phyloP scores from a whole-genome alignment of 2,113 vertebrate genomes.

The Gallinago undulata region DNA sequence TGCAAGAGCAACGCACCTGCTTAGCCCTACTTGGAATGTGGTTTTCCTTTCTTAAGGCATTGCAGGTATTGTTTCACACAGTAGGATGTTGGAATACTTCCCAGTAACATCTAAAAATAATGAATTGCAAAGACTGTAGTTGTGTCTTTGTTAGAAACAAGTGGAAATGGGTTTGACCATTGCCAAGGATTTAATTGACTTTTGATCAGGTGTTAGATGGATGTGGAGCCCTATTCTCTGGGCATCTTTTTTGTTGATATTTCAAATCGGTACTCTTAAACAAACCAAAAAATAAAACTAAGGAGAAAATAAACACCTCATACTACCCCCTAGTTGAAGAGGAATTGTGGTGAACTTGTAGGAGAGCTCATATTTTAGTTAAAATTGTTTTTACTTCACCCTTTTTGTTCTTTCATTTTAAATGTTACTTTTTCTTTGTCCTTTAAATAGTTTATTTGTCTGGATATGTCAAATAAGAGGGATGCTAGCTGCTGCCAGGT shows the following conservation, averaged over 20 bases:
- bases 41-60: neutral
- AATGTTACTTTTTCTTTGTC: neutral
- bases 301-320: accelerated
- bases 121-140: neutral
- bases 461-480: neutral
- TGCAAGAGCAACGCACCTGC: neutral
- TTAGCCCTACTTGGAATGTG: neutral
- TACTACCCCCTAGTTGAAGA: neutral
- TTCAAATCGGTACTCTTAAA: neutral
- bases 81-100: neutral
- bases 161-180: neutral
- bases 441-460: neutral
- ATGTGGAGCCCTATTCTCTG: neutral
- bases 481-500: neutral
- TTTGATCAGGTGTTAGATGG: neutral
- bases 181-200: neutral
- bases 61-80: neutral
- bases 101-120: neutral
- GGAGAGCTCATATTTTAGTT: accelerated
- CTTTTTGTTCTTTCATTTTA: neutral
- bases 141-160: neutral
- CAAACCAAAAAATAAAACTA: neutral
- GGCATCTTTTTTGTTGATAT: neutral
- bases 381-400: neutral
- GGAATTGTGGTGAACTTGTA: neutral